Conservation (phyloP, 1,140 invertebrate species). For the Halictus rubicundus region DNA sequence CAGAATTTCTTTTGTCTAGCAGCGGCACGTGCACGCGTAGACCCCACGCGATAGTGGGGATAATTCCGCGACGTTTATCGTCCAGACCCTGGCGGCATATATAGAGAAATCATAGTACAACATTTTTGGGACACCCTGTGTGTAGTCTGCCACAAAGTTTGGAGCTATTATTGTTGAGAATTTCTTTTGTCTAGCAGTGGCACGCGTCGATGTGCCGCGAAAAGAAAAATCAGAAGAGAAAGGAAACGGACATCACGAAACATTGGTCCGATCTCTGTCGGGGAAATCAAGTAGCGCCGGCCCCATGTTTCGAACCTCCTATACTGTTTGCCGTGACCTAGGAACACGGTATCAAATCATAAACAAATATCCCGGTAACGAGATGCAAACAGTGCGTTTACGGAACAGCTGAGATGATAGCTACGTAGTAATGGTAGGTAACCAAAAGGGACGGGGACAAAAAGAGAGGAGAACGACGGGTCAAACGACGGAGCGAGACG, state of each 20-base stretch:
- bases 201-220: too few species aligned
- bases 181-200: too few species aligned
- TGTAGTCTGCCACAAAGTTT: too few species aligned
- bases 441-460: slow-evolving; percentile 30
- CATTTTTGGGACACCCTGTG: too few species aligned
- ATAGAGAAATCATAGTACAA: too few species aligned
- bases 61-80: too few species aligned
- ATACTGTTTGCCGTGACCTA: slow-evolving; percentile 54
- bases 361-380: slow-evolving; percentile 69
- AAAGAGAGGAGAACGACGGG: slow-evolving; percentile 9
- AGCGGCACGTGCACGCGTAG: too few species aligned
- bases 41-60: too few species aligned
- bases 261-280: not conserved
- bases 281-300: not conserved
- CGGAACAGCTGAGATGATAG: slow-evolving; percentile 23
- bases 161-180: too few species aligned
- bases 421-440: slow-evolving; percentile 45
- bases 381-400: slow-evolving; percentile 64
- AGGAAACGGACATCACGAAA: not conserved
- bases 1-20: too few species aligned
- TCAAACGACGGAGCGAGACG: not conserved
- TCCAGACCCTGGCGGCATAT: too few species aligned
- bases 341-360: slow-evolving; percentile 63
- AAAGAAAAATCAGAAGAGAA: too few species aligned
- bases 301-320: slow-evolving; percentile 2